phyloP scores from a whole-genome alignment of 2,888 invertebrate genomes.

The Sinotaia quadrata region DNA sequence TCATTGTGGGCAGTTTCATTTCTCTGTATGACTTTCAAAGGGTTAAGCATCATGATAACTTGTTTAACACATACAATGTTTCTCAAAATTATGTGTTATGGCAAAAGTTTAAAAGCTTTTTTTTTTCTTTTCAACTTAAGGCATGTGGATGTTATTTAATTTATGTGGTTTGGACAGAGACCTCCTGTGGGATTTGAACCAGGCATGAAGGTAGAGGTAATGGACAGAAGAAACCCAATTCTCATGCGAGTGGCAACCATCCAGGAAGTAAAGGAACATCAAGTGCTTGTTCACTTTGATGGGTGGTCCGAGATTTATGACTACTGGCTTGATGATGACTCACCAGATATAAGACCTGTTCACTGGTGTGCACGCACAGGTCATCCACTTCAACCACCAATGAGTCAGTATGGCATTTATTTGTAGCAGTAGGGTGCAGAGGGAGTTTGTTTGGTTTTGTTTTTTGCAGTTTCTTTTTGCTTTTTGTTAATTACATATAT shows the following conservation, averaged over 20 bases:
- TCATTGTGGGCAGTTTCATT: too few species aligned
- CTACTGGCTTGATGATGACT: constrained; percentile 93
- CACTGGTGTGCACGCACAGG: constrained; percentile 92
- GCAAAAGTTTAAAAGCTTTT: too few species aligned
- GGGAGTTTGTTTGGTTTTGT: background rate
- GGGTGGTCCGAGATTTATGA: constrained; percentile 89
- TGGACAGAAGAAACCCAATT: constrained; percentile 84
- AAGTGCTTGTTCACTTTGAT: constrained; percentile 86
- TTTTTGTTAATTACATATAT: background rate
- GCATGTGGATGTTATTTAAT: too few species aligned
- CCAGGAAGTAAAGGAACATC: constrained; percentile 80
- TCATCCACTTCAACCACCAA: constrained; percentile 88
- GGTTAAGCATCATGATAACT: too few species aligned
- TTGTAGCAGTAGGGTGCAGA: background rate
- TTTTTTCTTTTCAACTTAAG: background rate
- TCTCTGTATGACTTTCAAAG: too few species aligned
- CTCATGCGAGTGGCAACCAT: constrained; percentile 90
- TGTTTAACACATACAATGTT: too few species aligned
- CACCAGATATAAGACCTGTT: constrained; percentile 90
- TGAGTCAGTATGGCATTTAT: constrained; percentile 74
- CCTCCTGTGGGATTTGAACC: constrained; percentile 84
- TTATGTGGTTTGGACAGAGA: constrained; percentile 76
- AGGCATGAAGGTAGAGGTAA: constrained; percentile 90
- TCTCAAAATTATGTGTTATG: too few species aligned
- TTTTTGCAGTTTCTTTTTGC: background rate